A percentile compares a stretch with the other conserved stretches of the same genome.
These are phyloP conservation scores for Esox niger DNA, from an alignment of 2,113 vertebrate genomes.

Conservation along the genomic window DNA sequence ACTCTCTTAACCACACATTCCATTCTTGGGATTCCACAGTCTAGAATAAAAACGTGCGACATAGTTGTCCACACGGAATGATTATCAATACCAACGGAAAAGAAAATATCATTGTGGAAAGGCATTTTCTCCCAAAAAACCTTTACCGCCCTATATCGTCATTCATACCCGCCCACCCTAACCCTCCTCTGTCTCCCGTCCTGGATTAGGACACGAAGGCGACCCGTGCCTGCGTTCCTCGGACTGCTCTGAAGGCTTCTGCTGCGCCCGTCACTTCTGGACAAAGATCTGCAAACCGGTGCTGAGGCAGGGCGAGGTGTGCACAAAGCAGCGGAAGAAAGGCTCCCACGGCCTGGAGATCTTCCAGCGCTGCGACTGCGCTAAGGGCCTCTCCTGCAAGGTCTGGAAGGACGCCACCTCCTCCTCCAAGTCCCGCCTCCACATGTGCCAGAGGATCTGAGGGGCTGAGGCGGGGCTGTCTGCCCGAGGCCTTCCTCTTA, in stretches of 20 bases:
- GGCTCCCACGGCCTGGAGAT: conserved; percentile 91
- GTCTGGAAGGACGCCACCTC: conserved; percentile 97
- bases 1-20: no score
- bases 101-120: no score
- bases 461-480: neutral
- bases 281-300: conserved; percentile 98
- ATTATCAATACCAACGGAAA: neutral
- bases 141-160: no score
- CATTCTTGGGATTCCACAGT: neutral
- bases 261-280: conserved; percentile 97
- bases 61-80: no score
- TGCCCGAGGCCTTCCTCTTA: neutral
- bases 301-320: conserved; percentile 88
- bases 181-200: neutral
- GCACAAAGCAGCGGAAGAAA: conserved; percentile 91
- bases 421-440: conserved; percentile 94
- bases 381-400: conserved; percentile 93
- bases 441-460: conserved; percentile 96
- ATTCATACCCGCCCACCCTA: neutral
- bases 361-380: conserved; percentile 95
- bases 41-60: neutral
- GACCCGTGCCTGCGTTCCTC: conserved; percentile 89
- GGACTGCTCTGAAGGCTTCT: conserved; percentile 87
- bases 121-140: no score
- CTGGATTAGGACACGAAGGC: conserved; percentile 81